A percentile compares a stretch with the other conserved stretches of the same genome.
Conservation (phyloP, 1,140 invertebrate genomes). For the Brachionus angularis region DNA sequence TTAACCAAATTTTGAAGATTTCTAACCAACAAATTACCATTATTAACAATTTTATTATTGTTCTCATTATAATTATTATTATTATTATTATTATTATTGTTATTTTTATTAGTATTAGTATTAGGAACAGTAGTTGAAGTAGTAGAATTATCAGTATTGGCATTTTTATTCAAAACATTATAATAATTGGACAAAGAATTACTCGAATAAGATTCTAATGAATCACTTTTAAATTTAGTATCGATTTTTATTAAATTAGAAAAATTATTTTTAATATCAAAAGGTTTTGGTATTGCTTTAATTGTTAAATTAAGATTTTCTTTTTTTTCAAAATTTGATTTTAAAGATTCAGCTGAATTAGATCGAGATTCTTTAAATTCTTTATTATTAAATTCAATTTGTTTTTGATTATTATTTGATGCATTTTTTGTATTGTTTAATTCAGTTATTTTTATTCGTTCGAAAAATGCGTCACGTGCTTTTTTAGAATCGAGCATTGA, state of each 20-base stretch:
- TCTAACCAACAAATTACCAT: too few species aligned
- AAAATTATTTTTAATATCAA: conserved; percentile 17
- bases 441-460: conserved; percentile 20
- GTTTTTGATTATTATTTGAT: background rate
- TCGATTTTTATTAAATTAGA: conserved; percentile 4
- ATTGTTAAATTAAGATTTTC: too few species aligned
- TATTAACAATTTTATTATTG: too few species aligned
- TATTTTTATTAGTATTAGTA: too few species aligned
- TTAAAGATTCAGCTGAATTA: background rate
- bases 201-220: background rate
- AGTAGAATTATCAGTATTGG: too few species aligned
- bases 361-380: background rate
- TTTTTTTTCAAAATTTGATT: too few species aligned
- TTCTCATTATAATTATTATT: too few species aligned
- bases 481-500: conserved; percentile 16
- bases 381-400: background rate
- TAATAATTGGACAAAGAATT: background rate
- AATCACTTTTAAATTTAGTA: conserved; percentile 26
- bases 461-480: conserved; percentile 15
- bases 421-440: background rate
- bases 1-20: conserved; percentile 15
- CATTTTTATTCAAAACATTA: background rate
- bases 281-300: background rate
- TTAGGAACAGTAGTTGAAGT: too few species aligned
- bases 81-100: too few species aligned